These are phyloP conservation scores for Alitta virens DNA, from an alignment of 2,888 invertebrate species.

Conservation along the genomic window DNA sequence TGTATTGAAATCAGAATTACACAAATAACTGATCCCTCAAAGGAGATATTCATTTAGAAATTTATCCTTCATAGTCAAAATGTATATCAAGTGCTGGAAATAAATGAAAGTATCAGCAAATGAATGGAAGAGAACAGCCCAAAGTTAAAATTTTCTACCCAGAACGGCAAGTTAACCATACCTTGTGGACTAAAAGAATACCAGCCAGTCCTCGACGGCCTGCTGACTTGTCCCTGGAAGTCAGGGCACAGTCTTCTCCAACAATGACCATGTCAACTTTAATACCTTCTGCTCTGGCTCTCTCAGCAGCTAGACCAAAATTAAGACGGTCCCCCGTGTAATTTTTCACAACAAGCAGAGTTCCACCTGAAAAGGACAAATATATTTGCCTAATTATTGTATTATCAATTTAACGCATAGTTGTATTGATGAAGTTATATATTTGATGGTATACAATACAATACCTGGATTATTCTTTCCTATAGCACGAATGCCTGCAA, in stretches of 20 bases:
- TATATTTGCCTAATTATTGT: no score
- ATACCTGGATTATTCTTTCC: conserved; percentile 51
- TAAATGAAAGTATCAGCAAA: no score
- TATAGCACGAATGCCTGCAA: conserved; percentile 66
- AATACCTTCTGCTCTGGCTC: conserved; percentile 58
- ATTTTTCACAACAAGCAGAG: conserved; percentile 51
- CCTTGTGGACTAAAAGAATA: conserved; percentile 61
- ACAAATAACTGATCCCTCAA: no score
- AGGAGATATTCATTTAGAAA: no score
- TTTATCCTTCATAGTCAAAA: no score
- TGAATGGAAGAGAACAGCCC: no score
- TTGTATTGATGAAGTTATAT: no score
- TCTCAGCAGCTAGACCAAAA: conserved; percentile 51
- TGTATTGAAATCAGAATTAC: no score
- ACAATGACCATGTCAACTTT: conserved; percentile 65
- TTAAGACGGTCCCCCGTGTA: conserved; percentile 55
- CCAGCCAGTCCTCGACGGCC: conserved; percentile 67
- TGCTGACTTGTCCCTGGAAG: conserved; percentile 57
- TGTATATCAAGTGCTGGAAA: no score
- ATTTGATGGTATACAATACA: no score
- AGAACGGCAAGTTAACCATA: conserved; percentile 16
- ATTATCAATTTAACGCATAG: no score
- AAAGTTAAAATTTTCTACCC: no score
- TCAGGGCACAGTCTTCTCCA: conserved; percentile 65
- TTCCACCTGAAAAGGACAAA: conserved; percentile 30